phyloP scores from a whole-genome alignment of 2,888 invertebrate species.

The Clivina fossor region DNA sequence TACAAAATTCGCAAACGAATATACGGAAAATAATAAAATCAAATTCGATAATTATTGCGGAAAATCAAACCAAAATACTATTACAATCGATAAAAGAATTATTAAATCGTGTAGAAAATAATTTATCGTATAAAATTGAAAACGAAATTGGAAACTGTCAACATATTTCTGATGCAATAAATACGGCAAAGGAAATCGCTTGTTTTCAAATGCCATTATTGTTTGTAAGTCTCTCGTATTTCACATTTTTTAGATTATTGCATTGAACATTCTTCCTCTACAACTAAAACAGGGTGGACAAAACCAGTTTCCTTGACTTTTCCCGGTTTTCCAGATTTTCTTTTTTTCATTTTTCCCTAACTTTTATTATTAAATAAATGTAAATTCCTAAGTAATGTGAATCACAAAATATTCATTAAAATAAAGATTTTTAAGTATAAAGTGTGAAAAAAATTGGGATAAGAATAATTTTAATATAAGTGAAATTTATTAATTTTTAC shows the following conservation, averaged over 20 bases:
- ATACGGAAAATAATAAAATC: constrained; percentile 15
- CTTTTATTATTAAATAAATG: no score
- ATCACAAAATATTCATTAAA: no score
- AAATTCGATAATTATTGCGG: constrained; percentile 11
- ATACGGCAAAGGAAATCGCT: constrained; percentile 28
- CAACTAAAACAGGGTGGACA: no score
- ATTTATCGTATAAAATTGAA: constrained; percentile 18
- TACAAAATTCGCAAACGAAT: constrained; percentile 3
- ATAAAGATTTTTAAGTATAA: no score
- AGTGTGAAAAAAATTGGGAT: no score
- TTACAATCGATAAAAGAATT: not conserved
- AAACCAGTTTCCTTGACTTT: no score
- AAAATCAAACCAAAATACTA: constrained; percentile 3
- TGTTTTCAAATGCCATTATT: constrained; percentile 35
- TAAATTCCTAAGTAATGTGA: no score
- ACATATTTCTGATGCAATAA: constrained; percentile 31
- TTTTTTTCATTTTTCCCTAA: no score
- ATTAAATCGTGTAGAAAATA: constrained; percentile 6
- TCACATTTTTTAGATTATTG: not conserved
- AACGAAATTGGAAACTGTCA: constrained; percentile 37
- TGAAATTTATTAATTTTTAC: no score
- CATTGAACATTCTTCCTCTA: not conserved
- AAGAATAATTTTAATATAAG: no score
- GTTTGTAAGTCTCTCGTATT: constrained; percentile 33
- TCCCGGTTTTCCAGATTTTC: no score